phyloP scores from a whole-genome alignment of 2,797 vertebrate genomes.

The Neoniphon sammara region DNA sequence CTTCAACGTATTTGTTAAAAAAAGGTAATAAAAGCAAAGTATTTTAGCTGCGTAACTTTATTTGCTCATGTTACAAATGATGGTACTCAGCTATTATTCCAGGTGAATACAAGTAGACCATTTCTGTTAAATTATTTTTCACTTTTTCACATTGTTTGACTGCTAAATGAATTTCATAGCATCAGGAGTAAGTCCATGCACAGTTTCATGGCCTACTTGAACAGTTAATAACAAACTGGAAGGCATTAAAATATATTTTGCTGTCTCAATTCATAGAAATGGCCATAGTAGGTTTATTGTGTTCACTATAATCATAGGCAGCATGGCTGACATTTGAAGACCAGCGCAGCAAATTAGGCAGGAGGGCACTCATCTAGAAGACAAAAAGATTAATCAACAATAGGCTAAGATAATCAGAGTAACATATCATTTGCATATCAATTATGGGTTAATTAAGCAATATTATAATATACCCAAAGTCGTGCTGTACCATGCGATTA shows the following conservation, averaged over 20 bases:
- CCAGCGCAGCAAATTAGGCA: slow-evolving; percentile 36
- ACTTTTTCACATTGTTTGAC: no score
- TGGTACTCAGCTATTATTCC: background rate
- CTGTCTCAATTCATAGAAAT: slow-evolving; percentile 5
- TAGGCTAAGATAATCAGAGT: background rate
- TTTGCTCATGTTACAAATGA: slow-evolving; percentile 13
- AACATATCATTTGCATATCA: background rate
- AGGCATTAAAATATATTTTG: slow-evolving; percentile 10
- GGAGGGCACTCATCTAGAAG: slow-evolving; percentile 71
- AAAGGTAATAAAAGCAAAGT: slow-evolving; percentile 96
- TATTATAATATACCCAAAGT: no score
- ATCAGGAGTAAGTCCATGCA: background rate
- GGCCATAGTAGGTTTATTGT: background rate
- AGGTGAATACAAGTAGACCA: no score
- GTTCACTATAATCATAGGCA: no score
- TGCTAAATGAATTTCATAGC: background rate
- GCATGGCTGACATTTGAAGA: background rate
- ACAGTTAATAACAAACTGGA: background rate
- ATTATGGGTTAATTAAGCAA: background rate
- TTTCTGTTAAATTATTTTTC: background rate
- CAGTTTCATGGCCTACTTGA: background rate
- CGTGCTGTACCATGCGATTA: no score
- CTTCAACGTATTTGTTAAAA: slow-evolving; percentile 87
- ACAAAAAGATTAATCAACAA: slow-evolving; percentile 1
- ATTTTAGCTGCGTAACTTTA: slow-evolving; percentile 88